Evolutionary conservation across 2,113 vertebrate species (phyloP).

Genomic region (Lamprotornis superbus): DNA sequence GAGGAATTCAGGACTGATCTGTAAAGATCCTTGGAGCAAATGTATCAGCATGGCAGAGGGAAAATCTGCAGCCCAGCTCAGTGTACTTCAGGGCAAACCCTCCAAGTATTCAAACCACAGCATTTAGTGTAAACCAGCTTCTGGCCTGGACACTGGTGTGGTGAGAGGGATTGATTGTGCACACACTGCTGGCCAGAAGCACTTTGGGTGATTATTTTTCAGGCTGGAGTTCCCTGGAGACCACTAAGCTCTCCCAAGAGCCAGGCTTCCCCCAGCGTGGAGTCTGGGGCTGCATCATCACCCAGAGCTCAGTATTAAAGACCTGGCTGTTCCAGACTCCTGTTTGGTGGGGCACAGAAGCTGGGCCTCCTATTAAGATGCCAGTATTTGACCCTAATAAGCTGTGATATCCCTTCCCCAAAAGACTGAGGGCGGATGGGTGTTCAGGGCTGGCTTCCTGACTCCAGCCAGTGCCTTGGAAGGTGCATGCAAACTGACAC

Average conservation of each 20-base stretch:
- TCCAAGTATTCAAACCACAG: background rate
- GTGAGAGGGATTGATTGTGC: background rate
- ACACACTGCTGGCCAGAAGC: background rate
- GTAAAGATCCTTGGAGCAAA: background rate
- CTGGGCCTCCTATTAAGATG: background rate
- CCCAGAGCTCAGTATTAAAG: background rate
- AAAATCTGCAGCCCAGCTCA: background rate
- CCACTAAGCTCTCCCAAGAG: background rate
- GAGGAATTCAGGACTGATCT: background rate
- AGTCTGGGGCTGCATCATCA: background rate
- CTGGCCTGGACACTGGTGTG: background rate
- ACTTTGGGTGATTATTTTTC: background rate
- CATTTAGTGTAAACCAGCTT: background rate
- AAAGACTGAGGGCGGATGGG: background rate
- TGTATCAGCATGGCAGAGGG: background rate
- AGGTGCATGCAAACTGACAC: background rate
- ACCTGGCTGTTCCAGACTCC: background rate
- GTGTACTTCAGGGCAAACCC: background rate
- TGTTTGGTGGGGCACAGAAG: background rate
- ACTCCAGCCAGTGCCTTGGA: background rate
- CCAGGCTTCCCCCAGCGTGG: rapidly evolving
- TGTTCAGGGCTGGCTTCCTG: constrained; percentile 38
- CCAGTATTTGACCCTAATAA: constrained; percentile 38
- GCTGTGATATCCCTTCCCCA: constrained; percentile 21
- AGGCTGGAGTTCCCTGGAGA: background rate